Evolutionary conservation across 2,888 invertebrate genomes (phyloP), one percentile per base, ranked within the genome.

Genomic region (Rhimphoctona megacephalus): DNA sequence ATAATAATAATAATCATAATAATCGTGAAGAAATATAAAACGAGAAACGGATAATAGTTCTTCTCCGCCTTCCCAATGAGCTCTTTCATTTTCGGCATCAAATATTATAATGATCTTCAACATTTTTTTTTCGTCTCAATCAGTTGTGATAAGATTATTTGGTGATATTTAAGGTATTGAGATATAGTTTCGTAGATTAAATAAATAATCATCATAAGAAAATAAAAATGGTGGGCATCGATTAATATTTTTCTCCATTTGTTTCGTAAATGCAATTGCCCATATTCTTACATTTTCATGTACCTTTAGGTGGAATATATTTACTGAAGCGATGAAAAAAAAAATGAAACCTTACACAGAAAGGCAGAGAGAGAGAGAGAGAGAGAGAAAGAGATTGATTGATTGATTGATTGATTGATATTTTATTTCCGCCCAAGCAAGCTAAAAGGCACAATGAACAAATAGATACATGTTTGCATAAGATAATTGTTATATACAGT

Each of bases 251-350:
- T 61, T 22, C 19, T 7, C 14, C 22, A n/a, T 49, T 64, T 64
- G 46, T 61, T 52, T 49, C 8, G 70, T 17, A 22, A 49, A 54
- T 73, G 25, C n/a, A 67, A 14, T 46, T 46, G 57, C 61, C 25
- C 39, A n/a, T 25, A 74, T 74, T 73, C 79, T 91, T 83, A 87
- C 89, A 90, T 79, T 90, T 91, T 89, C 88, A 88, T 88, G 79
- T 33, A 25, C 43, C 43, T 46, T 46, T 33, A 39, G 43, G 36
- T 17, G 17, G 39, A 46, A 25, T 66, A 39, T 43, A 33, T 77
- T 77, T 54, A 14, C 39, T 25, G 30, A 57, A 81, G 43, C 46
- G 72, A 70, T 5, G 30, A 54, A 81, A 43, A 9, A 5, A 39
- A 72, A 52, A 36, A 64, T 30, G 70, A 52, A 73, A 76, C 39